Conservation (phyloP, 2,888 invertebrate genomes). For the Palloptera scutellata region DNA sequence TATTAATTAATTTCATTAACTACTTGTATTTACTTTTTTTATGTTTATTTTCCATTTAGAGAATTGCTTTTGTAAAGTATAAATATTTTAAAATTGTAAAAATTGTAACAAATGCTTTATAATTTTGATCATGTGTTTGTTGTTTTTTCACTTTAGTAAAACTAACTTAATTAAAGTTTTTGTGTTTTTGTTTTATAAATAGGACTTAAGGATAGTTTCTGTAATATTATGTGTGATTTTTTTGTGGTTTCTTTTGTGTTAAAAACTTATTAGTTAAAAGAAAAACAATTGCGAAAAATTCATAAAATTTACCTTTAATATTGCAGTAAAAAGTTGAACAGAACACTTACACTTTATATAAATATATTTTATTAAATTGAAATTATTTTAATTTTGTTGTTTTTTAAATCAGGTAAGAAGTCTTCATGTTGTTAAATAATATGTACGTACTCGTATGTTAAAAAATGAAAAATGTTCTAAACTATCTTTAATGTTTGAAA, state of each 20-base stretch:
- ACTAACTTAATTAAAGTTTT: slow-evolving; percentile 21
- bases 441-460: background rate
- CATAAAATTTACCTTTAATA: too few relatives aligned
- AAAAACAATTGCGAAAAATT: too few relatives aligned
- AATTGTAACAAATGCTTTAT: slow-evolving; percentile 27
- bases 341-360: background rate
- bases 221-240: background rate
- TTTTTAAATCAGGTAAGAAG: background rate
- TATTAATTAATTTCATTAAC: slow-evolving; percentile 36
- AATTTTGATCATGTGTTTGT: slow-evolving; percentile 32
- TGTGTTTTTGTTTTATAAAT: background rate
- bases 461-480: background rate
- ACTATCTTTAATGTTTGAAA: background rate
- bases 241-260: slow-evolving; percentile 2
- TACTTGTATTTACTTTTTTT: slow-evolving; percentile 30
- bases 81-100: slow-evolving; percentile 20
- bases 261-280: too few relatives aligned
- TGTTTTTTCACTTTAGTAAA: slow-evolving; percentile 25
- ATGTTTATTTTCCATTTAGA: background rate
- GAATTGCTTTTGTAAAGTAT: slow-evolving; percentile 17
- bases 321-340: too few relatives aligned
- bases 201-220: too few relatives aligned
- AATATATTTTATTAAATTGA: slow-evolving; percentile 15
- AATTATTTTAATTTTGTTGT: slow-evolving; percentile 4
- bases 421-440: slow-evolving; percentile 3